phyloP scores from a whole-genome alignment of 2,113 vertebrate genomes.

The Platanista minor region DNA sequence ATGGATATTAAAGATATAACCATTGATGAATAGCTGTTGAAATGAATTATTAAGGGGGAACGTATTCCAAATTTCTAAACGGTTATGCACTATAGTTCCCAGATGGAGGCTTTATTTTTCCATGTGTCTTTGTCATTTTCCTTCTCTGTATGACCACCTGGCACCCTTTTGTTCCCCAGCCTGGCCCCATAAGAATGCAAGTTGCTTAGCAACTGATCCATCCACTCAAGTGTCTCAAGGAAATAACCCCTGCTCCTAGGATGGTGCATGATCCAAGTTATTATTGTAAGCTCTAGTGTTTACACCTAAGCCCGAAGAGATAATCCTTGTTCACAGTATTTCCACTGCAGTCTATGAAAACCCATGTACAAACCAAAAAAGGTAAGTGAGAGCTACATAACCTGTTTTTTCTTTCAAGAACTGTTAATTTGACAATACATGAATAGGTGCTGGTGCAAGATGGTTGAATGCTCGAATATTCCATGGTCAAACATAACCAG shows the following conservation, averaged over 20 bases:
- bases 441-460: neutral
- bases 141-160: slow-evolving; percentile 31
- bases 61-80: neutral
- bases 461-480: neutral
- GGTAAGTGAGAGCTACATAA: neutral
- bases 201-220: slow-evolving; percentile 64
- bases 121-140: slow-evolving; percentile 54
- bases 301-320: slow-evolving; percentile 43
- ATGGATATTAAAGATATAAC: neutral
- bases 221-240: slow-evolving; percentile 39
- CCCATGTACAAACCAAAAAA: slow-evolving; percentile 2
- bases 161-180: slow-evolving; percentile 42
- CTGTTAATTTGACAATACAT: neutral
- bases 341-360: neutral
- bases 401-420: slow-evolving; percentile 18
- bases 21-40: neutral
- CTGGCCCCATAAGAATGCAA: slow-evolving; percentile 31
- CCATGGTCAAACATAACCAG: neutral
- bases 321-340: slow-evolving; percentile 17
- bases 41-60: neutral
- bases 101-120: slow-evolving; percentile 44
- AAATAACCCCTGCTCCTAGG: slow-evolving; percentile 39
- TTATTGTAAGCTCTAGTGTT: slow-evolving; percentile 38
- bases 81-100: neutral
- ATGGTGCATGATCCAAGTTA: slow-evolving; percentile 21